A percentile compares a stretch with the other conserved stretches of the same genome.
phyloP scores from a whole-genome alignment of 2,113 vertebrate species.

The Nesogale talazaci region DNA sequence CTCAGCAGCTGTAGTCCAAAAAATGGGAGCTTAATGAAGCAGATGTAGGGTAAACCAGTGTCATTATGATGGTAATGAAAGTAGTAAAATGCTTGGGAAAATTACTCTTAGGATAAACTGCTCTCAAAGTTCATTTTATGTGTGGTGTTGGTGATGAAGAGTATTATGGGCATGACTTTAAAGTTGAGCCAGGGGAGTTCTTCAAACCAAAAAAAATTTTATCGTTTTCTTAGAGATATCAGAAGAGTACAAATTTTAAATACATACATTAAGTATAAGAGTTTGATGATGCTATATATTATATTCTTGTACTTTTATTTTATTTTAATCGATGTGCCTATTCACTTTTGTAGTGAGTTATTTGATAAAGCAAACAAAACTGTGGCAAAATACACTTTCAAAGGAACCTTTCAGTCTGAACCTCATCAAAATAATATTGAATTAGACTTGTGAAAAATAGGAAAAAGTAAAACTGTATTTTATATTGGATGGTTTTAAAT shows the following conservation, averaged over 20 bases:
- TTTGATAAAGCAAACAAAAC: not conserved
- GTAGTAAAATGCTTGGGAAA: not conserved
- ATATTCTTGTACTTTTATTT: not conserved
- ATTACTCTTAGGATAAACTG: not conserved
- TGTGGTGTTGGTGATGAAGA: not conserved
- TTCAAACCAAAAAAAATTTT: not conserved
- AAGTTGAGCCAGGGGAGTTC: not conserved
- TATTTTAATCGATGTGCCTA: not conserved
- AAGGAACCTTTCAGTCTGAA: not conserved
- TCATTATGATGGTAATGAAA: constrained; percentile 35
- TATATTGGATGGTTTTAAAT: constrained; percentile 6
- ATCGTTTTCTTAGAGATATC: not conserved
- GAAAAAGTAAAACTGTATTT: not conserved
- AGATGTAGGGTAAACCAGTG: not conserved
- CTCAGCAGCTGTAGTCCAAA: not conserved
- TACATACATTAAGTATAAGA: not conserved
- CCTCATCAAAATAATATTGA: constrained; percentile 6
- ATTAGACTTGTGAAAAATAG: not conserved
- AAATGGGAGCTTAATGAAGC: not conserved
- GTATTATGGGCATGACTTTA: not conserved
- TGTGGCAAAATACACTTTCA: not conserved
- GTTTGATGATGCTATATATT: not conserved
- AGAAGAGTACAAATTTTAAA: not conserved
- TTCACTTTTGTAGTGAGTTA: constrained; percentile 34
- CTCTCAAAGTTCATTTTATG: not conserved